Base-by-base conservation (phyloP, 30 jellyfish, hydroid and myxozoan species). In the Aurelia aurita complex sp. Pacific region DNA sequence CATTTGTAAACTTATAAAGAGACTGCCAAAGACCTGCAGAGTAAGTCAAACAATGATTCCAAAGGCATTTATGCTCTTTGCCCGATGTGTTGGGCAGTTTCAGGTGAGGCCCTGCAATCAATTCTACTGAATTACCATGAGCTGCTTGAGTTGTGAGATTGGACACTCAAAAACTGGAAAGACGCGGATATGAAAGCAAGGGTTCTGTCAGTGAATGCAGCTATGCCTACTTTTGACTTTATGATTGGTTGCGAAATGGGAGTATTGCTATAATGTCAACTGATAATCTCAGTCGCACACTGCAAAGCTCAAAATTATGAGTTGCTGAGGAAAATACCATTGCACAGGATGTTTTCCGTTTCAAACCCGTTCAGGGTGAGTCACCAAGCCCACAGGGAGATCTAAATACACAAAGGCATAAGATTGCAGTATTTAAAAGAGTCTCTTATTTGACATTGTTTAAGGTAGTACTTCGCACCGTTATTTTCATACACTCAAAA, bases 111-210 rank as follows among this genome's bases (percentile, higher is more conserved):
- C 1, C 75, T 85, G 2, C 74, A 76, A 34, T 57, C 91, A 6
- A 82, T 82, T 53, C 32, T 82, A 0, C 34, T 46, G 0, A 82
- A 82, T 46, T 51, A 59, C 66, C 17, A 67, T 0, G 80, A 82
- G 91, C 85, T 69, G 51, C 35, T 68, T 64, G 85, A 84, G 36
- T 52, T 84, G 50, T 84, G 94, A 82, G 66, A 70, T 0, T 81
- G 67, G 89, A 0, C 96, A 7, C 18, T 78, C 0, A 0, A 67
- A 8, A 69, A 2, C 15, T 29, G 4, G 60, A 54, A 87, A 1
- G 92, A 53, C 64, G 65, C 87, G 46, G 92, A 78, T 6, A 81
- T 81, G 18, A 81, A 81, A 51, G 85, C 80, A 60, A 72, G 81
- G 76, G 2, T 83, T 55, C 80, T 63, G 34, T 82, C 81, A 7